Evolutionary conservation across 2,888 invertebrate species (phyloP).

Genomic region (Dicranocentrus wangi): DNA sequence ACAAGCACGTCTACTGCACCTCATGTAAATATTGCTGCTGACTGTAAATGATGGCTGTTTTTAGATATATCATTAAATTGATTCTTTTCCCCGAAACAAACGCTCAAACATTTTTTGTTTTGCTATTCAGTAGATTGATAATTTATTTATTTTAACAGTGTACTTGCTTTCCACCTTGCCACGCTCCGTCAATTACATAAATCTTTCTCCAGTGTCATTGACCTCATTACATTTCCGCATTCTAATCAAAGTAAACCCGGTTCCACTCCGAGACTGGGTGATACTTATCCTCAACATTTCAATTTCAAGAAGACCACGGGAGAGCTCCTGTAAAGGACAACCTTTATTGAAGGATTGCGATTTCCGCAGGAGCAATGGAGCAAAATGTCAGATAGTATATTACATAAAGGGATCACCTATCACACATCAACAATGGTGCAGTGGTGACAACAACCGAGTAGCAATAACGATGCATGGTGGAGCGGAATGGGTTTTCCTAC

Average conservation of each 20-base stretch:
- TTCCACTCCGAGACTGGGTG: no score
- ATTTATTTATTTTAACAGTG: no score
- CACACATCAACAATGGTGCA: constrained; percentile 25
- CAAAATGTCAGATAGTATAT: background rate
- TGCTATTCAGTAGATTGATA: no score
- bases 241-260: no score
- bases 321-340: no score
- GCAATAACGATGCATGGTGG: constrained; percentile 3
- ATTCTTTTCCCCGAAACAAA: background rate
- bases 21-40: no score
- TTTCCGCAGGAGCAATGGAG: background rate
- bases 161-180: background rate
- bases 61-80: constrained; percentile 36
- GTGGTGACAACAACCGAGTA: constrained; percentile 23
- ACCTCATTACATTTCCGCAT: constrained; percentile 26
- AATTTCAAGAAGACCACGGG: no score
- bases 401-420: background rate
- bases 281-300: no score
- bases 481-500: background rate
- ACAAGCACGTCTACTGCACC: no score
- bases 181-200: constrained; percentile 22
- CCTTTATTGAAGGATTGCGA: background rate
- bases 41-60: no score
- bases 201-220: constrained; percentile 27
- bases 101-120: no score